Conservation (phyloP, 2,113 vertebrate species). For the Eurystomus gularis region DNA sequence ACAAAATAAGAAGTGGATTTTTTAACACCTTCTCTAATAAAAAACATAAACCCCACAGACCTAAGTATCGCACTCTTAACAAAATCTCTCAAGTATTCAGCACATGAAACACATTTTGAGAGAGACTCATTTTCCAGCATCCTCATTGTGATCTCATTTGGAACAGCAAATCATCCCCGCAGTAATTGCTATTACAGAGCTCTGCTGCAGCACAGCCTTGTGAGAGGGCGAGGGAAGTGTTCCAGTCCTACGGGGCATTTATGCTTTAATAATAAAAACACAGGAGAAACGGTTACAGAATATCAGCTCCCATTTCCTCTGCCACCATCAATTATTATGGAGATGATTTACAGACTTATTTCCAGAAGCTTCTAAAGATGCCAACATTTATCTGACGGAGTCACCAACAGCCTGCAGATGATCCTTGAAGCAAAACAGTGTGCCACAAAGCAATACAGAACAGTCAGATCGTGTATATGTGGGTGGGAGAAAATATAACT, state of each 20-base stretch:
- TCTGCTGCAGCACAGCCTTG: background rate
- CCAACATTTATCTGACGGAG: background rate
- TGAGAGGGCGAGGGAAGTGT: background rate
- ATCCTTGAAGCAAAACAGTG: background rate
- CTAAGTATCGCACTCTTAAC: background rate
- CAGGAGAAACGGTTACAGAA: background rate
- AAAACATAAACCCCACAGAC: background rate
- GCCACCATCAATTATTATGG: background rate
- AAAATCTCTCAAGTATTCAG: background rate
- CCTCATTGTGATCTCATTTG: slow-evolving; percentile 7
- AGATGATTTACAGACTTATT: background rate
- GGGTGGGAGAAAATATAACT: background rate
- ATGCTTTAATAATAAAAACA: background rate
- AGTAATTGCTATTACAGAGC: slow-evolving; percentile 19
- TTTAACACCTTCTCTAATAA: background rate
- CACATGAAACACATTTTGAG: background rate
- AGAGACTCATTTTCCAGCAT: background rate
- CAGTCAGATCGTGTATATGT: background rate
- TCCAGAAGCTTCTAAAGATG: slow-evolving; percentile 9
- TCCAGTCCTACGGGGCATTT: background rate
- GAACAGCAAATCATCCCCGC: background rate
- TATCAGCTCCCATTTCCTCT: background rate
- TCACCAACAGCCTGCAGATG: background rate
- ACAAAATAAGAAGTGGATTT: background rate
- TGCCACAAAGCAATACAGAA: background rate